phyloP scores from a whole-genome alignment of 2,797 vertebrate genomes.

The Syngnathus acus region DNA sequence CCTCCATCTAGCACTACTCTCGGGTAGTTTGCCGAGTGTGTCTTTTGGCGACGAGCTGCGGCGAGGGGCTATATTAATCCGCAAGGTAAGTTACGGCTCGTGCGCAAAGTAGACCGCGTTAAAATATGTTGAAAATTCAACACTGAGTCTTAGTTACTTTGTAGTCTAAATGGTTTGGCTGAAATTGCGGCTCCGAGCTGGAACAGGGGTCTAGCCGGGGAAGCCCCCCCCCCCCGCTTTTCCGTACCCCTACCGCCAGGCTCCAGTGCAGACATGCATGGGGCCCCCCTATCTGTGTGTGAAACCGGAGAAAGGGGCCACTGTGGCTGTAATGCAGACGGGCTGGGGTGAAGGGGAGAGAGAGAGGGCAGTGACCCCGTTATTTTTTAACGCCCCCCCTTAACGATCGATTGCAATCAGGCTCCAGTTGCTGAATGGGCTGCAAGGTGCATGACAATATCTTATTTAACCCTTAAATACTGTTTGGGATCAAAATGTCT shows the following conservation, averaged over 20 bases:
- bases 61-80: slow-evolving; percentile 37
- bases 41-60: slow-evolving; percentile 41
- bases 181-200: slow-evolving; percentile 11
- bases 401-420: slow-evolving; percentile 67
- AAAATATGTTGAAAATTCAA: neutral
- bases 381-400: slow-evolving; percentile 51
- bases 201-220: slow-evolving; percentile 28
- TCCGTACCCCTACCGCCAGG: slow-evolving; percentile 1
- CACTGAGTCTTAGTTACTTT: neutral
- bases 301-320: slow-evolving; percentile 55
- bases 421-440: slow-evolving; percentile 62
- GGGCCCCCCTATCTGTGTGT: slow-evolving; percentile 43
- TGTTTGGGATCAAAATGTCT: neutral
- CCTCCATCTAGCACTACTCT: slow-evolving; percentile 61
- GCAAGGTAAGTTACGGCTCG: slow-evolving; percentile 50
- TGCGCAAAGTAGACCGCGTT: neutral
- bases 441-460: slow-evolving; percentile 29
- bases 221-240: neutral
- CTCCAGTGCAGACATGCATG: slow-evolving; percentile 8
- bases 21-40: slow-evolving; percentile 61
- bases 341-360: slow-evolving; percentile 24
- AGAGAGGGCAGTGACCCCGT: slow-evolving; percentile 36
- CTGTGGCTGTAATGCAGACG: slow-evolving; percentile 26
- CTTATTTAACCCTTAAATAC: neutral
- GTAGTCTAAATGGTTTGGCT: neutral